phyloP scores from a whole-genome alignment of 1,140 invertebrate genomes.

The Andrena cerasifolii region DNA sequence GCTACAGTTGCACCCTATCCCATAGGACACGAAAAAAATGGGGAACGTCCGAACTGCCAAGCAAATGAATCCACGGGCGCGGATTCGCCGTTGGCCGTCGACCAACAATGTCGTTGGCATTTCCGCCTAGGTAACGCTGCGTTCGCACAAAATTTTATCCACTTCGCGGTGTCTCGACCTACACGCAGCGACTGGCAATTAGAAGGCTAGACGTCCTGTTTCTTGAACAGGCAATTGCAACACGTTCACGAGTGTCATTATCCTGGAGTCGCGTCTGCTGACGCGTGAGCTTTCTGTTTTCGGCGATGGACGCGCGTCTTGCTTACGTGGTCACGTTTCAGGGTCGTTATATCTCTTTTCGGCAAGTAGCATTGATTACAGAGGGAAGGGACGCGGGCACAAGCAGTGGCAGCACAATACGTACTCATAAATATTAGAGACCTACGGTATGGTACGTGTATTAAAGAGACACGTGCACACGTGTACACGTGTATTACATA shows the following conservation, averaged over 20 bases:
- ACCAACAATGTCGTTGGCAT: conserved; percentile 72
- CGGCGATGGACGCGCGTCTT: neutral
- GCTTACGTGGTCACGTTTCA: neutral
- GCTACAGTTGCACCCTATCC: neutral
- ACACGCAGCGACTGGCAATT: conserved; percentile 47
- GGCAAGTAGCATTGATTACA: neutral
- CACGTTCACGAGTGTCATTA: conserved; percentile 4
- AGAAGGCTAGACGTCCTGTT: conserved; percentile 47
- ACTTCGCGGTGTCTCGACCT: conserved; percentile 7
- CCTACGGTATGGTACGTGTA: no score
- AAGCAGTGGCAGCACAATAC: no score
- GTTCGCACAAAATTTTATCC: conserved; percentile 21
- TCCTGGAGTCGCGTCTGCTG: conserved; percentile 16
- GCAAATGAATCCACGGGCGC: neutral
- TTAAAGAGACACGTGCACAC: no score
- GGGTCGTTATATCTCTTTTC: neutral
- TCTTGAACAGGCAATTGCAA: conserved; percentile 25
- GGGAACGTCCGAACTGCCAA: neutral
- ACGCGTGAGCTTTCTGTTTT: neutral
- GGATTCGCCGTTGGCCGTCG: conserved; percentile 49
- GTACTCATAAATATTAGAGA: no score
- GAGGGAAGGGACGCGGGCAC: neutral
- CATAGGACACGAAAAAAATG: neutral
- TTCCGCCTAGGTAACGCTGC: conserved; percentile 50
- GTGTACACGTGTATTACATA: no score